phyloP scores from a whole-genome alignment of 2,797 vertebrate genomes.

The Pangasius sanitwongsei region DNA sequence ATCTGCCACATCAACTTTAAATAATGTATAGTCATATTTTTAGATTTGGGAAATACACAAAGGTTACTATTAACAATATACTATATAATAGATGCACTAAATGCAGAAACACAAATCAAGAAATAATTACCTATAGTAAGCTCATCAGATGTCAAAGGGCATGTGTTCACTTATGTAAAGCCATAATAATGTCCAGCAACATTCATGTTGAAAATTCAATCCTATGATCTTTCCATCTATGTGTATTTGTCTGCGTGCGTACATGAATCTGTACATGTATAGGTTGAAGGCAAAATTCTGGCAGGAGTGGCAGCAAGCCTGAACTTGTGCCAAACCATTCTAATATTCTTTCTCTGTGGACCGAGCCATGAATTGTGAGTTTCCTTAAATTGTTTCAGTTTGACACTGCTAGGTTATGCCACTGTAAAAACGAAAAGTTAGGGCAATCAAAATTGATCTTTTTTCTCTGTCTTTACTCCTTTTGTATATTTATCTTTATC shows the following conservation, averaged over 20 bases:
- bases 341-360: conserved; percentile 39
- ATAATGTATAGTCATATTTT: not conserved
- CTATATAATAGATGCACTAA: not conserved
- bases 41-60: not conserved
- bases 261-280: conserved; percentile 29
- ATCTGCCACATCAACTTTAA: not conserved
- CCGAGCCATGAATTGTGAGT: conserved; percentile 66
- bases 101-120: not conserved
- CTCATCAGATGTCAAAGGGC: not conserved
- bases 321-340: conserved; percentile 35
- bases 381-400: not conserved
- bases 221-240: not conserved
- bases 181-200: not conserved
- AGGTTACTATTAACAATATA: not conserved
- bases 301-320: conserved; percentile 23
- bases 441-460: not conserved
- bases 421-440: not conserved
- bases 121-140: not conserved
- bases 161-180: not conserved
- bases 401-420: not conserved
- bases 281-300: conserved; percentile 49
- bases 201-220: not conserved
- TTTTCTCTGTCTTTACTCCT: not conserved
- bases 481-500: not conserved
- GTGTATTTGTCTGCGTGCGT: not conserved